These are phyloP conservation scores for Scrobipalpa atriplicella DNA, from an alignment of 2,888 invertebrate genomes.

Conservation along the genomic window DNA sequence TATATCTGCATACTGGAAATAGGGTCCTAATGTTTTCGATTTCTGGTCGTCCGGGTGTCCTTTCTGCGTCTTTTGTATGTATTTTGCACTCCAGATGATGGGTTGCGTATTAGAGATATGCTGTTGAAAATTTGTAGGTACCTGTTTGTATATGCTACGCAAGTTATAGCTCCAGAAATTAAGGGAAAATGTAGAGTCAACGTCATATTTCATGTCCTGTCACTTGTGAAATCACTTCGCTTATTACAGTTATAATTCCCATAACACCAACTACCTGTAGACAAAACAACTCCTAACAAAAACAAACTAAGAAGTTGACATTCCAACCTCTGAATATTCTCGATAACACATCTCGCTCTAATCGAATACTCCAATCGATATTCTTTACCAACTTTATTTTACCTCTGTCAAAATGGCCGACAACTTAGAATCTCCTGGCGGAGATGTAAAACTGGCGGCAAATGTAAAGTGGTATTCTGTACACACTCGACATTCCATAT, in stretches of 20 bases:
- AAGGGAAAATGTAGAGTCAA: no score
- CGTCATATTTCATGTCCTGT: no score
- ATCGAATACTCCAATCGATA: slow-evolving; percentile 63
- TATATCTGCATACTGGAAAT: no score
- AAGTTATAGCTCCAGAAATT: no score
- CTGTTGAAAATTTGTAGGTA: no score
- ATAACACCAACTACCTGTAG: slow-evolving; percentile 13
- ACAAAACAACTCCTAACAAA: slow-evolving; percentile 25
- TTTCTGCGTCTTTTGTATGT: no score
- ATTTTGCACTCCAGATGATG: no score
- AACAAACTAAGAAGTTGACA: slow-evolving; percentile 54
- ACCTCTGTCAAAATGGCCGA: slow-evolving; percentile 29
- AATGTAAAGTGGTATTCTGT: slow-evolving; percentile 27
- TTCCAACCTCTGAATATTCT: slow-evolving; percentile 64
- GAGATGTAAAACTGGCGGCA: neutral
- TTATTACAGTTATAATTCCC: neutral
- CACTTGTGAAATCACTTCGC: neutral
- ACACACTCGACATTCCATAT: slow-evolving; percentile 60
- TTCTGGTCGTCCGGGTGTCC: no score
- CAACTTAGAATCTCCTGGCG: slow-evolving; percentile 32
- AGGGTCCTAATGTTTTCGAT: no score
- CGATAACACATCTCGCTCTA: slow-evolving; percentile 70
- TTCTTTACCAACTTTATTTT: slow-evolving; percentile 38
- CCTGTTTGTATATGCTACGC: no score
- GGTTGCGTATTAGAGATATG: no score